These are phyloP conservation scores for Actinernus sp. DNA, from an alignment of 92 coral and sea anemone genomes.

Conservation along the genomic window DNA sequence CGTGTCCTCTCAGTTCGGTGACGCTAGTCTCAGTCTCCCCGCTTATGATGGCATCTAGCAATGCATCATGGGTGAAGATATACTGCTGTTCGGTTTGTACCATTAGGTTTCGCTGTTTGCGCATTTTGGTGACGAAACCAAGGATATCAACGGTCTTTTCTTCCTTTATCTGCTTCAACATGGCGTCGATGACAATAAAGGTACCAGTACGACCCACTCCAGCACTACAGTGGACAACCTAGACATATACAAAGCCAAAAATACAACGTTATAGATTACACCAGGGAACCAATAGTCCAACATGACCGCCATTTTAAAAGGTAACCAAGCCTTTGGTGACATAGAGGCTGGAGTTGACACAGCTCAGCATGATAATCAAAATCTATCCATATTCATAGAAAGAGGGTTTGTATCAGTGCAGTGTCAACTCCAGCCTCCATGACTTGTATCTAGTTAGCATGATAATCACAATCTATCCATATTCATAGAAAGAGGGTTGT, in stretches of 20 bases:
- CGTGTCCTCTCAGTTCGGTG: constrained; percentile 54
- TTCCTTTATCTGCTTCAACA: constrained; percentile 83
- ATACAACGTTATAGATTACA: neutral
- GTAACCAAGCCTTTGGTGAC: too few species aligned
- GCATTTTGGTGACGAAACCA: constrained; percentile 68
- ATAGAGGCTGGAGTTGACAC: too few species aligned
- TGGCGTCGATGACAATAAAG: constrained; percentile 81
- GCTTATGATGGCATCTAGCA: constrained; percentile 81
- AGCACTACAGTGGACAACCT: constrained; percentile 97
- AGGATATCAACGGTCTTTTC: constrained; percentile 81
- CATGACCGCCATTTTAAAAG: too few species aligned
- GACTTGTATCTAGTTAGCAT: too few species aligned
- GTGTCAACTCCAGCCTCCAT: too few species aligned
- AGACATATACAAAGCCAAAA: neutral
- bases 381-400: too few species aligned
- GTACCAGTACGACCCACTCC: constrained; percentile 97
- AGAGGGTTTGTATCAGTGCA: too few species aligned
- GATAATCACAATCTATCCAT: too few species aligned
- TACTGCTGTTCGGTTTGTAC: constrained; percentile 95
- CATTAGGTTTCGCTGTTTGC: constrained; percentile 88
- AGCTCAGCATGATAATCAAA: too few species aligned
- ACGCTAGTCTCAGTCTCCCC: constrained; percentile 90
- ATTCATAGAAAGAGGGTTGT: too few species aligned
- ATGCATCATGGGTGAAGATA: constrained; percentile 84
- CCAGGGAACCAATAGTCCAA: too few species aligned